Conservation (phyloP, 2,888 invertebrate genomes). For the Eristalis intricaria region DNA sequence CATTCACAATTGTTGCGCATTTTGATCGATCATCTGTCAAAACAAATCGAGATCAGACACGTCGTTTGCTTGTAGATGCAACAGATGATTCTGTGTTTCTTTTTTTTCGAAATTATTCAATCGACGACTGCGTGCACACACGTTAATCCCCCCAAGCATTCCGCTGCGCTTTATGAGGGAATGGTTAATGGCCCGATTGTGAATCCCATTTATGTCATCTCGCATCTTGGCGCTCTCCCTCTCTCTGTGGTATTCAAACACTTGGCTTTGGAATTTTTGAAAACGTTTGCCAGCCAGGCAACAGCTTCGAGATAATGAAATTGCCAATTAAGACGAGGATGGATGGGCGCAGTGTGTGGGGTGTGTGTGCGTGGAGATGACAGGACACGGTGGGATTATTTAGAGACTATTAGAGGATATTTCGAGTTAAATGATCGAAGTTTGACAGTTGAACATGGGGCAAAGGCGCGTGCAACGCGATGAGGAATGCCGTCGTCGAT, state of each 20-base stretch:
- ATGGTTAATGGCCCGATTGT: not conserved
- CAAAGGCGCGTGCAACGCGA: not conserved
- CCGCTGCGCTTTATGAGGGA: not conserved
- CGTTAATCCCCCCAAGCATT: not conserved
- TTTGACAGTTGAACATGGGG: not conserved
- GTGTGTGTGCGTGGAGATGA: too few relatives aligned
- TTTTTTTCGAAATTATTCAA: not conserved
- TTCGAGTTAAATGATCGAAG: not conserved
- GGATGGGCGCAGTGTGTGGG: not conserved
- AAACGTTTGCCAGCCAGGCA: not conserved
- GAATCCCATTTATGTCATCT: not conserved
- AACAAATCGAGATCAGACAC: too few relatives aligned
- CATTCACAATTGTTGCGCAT: too few relatives aligned
- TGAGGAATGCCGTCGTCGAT: not conserved
- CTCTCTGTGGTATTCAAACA: not conserved
- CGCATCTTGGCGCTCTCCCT: not conserved
- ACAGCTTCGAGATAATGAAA: too few relatives aligned
- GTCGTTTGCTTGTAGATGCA: too few relatives aligned
- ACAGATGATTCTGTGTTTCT: not conserved
- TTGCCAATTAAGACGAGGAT: not conserved
- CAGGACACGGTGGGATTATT: not conserved
- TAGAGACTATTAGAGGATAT: not conserved
- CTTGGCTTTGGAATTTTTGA: not conserved
- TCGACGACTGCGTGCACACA: not conserved
- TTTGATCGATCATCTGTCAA: too few relatives aligned